phyloP scores from a whole-genome alignment of 2,797 vertebrate genomes.

The Sebastes iracundus region DNA sequence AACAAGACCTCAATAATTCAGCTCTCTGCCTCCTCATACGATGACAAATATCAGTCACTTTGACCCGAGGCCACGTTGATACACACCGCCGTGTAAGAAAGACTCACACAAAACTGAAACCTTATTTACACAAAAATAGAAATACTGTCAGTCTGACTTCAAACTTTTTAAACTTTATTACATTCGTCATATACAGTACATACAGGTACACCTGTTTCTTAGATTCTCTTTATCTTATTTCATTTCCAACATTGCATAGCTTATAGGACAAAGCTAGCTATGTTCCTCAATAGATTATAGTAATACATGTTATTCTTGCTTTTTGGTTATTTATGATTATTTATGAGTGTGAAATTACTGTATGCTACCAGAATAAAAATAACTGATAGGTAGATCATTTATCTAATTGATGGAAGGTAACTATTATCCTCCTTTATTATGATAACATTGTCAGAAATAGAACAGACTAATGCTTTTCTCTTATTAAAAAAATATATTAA shows the following conservation, averaged over 20 bases:
- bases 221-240: background rate
- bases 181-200: too few species aligned
- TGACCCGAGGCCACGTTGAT: slow-evolving; percentile 23
- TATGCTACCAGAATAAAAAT: background rate
- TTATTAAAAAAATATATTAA: background rate
- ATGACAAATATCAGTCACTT: slow-evolving; percentile 52
- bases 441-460: background rate
- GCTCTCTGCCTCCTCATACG: slow-evolving; percentile 22
- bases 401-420: background rate
- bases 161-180: too few species aligned
- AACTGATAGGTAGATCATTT: background rate
- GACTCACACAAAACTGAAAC: background rate
- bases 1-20: slow-evolving; percentile 75
- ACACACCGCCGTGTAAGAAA: background rate
- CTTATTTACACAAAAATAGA: background rate
- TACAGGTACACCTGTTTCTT: background rate
- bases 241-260: background rate
- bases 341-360: background rate
- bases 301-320: background rate
- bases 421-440: background rate
- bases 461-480: background rate
- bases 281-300: background rate
- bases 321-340: background rate
- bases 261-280: background rate
- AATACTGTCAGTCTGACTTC: background rate